Conservation (phyloP, 1,140 invertebrate genomes). For the Eciton burchellii region DNA sequence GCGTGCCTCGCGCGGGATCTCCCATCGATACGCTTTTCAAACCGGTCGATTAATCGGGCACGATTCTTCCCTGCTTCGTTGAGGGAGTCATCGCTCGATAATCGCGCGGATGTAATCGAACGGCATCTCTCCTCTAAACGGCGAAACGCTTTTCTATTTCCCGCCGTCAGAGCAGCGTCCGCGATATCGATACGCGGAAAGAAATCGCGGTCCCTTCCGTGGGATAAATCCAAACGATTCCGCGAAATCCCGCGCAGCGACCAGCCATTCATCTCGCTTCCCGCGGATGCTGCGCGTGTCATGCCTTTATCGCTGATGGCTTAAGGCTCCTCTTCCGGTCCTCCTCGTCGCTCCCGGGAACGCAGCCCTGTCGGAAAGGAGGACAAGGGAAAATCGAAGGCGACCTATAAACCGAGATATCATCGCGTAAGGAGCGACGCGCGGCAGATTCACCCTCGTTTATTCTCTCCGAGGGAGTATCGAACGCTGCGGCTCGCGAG, state of each 20-base stretch:
- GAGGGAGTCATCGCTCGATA: not conserved
- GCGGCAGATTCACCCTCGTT: not conserved
- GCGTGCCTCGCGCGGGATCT: no score
- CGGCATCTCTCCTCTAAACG: not conserved
- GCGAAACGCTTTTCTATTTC: constrained; percentile 20
- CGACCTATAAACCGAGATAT: constrained; percentile 65
- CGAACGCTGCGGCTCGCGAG: not conserved
- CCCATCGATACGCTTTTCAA: not conserved
- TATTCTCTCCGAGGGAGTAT: constrained; percentile 21
- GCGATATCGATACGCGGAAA: constrained; percentile 28
- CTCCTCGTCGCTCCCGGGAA: not conserved
- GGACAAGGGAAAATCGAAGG: constrained; percentile 49
- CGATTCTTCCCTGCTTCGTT: not conserved
- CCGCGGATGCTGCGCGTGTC: constrained; percentile 1
- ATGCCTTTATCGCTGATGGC: constrained; percentile 33
- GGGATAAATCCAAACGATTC: constrained; percentile 17
- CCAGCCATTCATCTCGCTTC: constrained; percentile 45
- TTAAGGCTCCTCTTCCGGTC: constrained; percentile 23
- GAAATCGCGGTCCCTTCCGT: constrained; percentile 8
- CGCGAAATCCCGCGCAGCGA: constrained; percentile 40
- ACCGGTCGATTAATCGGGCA: not conserved
- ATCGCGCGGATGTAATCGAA: constrained; percentile 1
- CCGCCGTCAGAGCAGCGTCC: not conserved
- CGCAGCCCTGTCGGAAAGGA: constrained; percentile 17
- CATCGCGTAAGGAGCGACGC: constrained; percentile 9